Evolutionary conservation across 1,140 invertebrate species (phyloP).

Genomic region (Steinernema khuongi): DNA sequence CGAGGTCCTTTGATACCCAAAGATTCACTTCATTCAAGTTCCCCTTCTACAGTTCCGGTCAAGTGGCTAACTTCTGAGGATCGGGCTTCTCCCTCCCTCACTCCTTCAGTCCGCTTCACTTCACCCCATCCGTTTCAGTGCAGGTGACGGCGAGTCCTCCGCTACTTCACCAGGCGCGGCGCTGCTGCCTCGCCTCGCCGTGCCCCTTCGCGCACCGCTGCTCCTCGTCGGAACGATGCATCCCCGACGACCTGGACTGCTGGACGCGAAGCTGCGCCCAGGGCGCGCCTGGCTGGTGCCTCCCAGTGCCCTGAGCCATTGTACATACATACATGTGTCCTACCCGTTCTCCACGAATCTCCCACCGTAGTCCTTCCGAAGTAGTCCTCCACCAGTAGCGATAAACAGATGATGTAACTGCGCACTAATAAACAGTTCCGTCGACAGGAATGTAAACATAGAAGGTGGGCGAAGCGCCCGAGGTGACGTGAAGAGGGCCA

Average conservation of each 20-base stretch:
- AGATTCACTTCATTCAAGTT: no score
- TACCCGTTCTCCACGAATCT: neutral
- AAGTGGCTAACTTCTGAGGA: neutral
- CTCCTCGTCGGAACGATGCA: neutral
- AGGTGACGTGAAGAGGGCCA: neutral
- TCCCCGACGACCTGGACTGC: slow-evolving; percentile 4
- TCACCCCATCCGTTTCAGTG: neutral
- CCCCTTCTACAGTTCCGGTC: neutral
- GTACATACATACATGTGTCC: neutral
- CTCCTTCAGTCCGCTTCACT: neutral
- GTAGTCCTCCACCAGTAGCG: neutral
- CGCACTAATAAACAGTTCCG: neutral
- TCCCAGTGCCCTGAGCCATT: neutral
- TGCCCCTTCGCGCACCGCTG: neutral
- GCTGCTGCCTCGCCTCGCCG: neutral
- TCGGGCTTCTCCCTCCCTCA: neutral
- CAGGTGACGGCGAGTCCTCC: slow-evolving; percentile 13
- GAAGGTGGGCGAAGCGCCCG: neutral
- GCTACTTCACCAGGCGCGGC: neutral
- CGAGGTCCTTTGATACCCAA: neutral
- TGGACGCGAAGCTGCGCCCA: neutral
- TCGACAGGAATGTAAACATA: neutral
- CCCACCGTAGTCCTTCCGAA: neutral
- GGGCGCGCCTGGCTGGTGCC: slow-evolving; percentile 4
- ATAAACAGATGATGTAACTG: slow-evolving; percentile 8